Base-by-base conservation (phyloP, 2,797 vertebrate genomes). In the Anableps anableps region DNA sequence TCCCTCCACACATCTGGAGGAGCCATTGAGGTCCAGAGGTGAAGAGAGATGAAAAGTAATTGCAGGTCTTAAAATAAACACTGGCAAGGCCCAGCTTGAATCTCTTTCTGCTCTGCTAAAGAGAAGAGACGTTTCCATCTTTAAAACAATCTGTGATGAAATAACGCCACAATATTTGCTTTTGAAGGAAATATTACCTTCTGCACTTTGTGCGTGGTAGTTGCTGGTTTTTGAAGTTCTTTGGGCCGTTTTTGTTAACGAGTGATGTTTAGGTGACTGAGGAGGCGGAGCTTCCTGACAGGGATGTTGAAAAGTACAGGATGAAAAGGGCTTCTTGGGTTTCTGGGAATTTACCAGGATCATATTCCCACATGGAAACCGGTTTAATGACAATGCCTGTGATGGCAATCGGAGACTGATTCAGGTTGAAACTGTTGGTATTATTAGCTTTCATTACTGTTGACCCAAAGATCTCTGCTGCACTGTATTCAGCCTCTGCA, bases 1-100 rank as follows among this genome's bases (percentile, higher is more conserved):
- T 96, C 95, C 95, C 94, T 96, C 86, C 87, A 93, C 97, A 97
- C 97, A 99, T 99, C 97, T 99, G 97, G 97, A 97, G 95, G 96
- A 97, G 95, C 95, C 92, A 95, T 96, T 93, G 92, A 88, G 93
- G 96, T 96, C 96, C 96, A 96, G 97, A 97, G 95, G 96, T 97
- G 96, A 97, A 92, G 96, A 95, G 74, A 90, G 86, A 91, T 13
- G 80, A 87, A 82, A 85, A 83, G 50, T 55, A 89, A 95, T 96
- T 93, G 26, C 70, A 93, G 92, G 94, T 96, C 94, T 96, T 96
- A 95, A 97, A 97, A 97, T 97, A 98, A 98, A 98, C 95, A 95
- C 88, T 83, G 91, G 88, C 70, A 91, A 85, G 89, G 89, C 89
- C 85, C 94, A 95, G 94, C 85, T 87, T 53, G 73, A 71, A n/a